Evolutionary conservation across 2,113 vertebrate species (phyloP), one percentile per base, ranked within the genome.

Genomic region (Phaethornis superciliosus): DNA sequence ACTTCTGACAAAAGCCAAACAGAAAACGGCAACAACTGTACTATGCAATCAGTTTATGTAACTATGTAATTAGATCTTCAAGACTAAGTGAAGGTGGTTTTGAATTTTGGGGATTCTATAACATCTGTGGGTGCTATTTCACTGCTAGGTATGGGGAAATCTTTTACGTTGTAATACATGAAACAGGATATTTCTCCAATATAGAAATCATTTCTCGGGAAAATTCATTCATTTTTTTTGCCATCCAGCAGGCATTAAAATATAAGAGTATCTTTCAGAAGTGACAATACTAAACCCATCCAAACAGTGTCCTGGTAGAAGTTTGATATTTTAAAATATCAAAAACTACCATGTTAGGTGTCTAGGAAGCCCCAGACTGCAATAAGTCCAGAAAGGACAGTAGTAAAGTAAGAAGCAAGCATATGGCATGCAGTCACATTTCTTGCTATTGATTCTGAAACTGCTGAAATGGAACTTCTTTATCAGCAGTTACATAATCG

Each of bases 381-480:
- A 91, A 33, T 92, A 89, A 79, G 42, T 72, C 63, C 55, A 59
- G 69, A 91, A 80, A 81, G 20, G 75, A 83, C 91, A 85, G 71
- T 33, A 91, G 81, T 94, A 93, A 81, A 81, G 14, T 68, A 90
- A 93, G 70, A 35, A 93, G 46, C 26, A 85, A 89, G 33, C 70
- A 82, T 87, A 88, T 82, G 78, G 79, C 67, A 78, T 55, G 28
- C 28, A 85, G 74, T 77, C 91, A 70, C 63, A 77, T 88, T 91
- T 94, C 55, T 89, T 94, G 58, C 54, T 92, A 95, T 94, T 87
- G 89, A 91, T 89, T 95, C 78, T 94, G 74, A 89, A 87, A 77
- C 63, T 77, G 81, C 84, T 96, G 89, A 94, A 92, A 33, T 59
- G 42, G 58, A 96, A 91, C 75, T 91, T 85, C 79, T 94, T 93